phyloP scores from a whole-genome alignment of 2,797 vertebrate species.

The Kryptolebias ocellatus region DNA sequence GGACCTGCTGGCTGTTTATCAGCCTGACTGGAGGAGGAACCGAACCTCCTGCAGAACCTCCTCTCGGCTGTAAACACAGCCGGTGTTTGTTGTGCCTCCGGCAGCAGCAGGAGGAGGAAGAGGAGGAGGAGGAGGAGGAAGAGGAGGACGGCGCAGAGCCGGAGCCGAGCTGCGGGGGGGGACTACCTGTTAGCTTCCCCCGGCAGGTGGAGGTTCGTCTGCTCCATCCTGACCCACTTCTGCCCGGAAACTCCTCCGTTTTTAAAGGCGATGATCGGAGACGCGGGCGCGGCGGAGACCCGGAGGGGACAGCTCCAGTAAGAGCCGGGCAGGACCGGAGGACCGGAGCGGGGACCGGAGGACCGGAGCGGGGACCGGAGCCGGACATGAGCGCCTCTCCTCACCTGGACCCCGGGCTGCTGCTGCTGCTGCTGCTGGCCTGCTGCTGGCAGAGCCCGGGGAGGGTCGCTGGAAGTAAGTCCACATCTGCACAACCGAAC shows the following conservation, averaged over 20 bases:
- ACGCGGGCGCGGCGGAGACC: conserved; percentile 39
- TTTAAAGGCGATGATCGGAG: conserved; percentile 25
- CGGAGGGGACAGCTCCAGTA: conserved; percentile 42
- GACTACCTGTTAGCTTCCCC: conserved; percentile 67
- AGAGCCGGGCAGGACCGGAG: background rate
- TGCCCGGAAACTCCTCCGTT: conserved; percentile 18
- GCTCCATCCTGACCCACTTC: conserved; percentile 50
- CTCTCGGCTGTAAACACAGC: background rate
- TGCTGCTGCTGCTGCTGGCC: conserved; percentile 49
- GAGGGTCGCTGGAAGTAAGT: conserved; percentile 65
- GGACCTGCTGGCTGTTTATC: conserved; percentile 13
- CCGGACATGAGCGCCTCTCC: conserved; percentile 54
- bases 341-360: background rate
- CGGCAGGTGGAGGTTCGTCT: background rate
- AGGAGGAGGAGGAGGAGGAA: too few relatives aligned
- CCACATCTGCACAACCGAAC: too few relatives aligned
- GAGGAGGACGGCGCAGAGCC: background rate
- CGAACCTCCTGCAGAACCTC: conserved; percentile 41
- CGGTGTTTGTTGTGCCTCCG: too few relatives aligned
- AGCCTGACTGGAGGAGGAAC: conserved; percentile 28
- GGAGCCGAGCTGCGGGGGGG: conserved; percentile 12
- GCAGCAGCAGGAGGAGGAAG: too few relatives aligned
- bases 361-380: background rate
- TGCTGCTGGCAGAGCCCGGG: conserved; percentile 55
- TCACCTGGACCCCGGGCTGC: conserved; percentile 54